Evolutionary conservation across 2,888 invertebrate species (phyloP).

Genomic region (Chrysomela aeneicollis): DNA sequence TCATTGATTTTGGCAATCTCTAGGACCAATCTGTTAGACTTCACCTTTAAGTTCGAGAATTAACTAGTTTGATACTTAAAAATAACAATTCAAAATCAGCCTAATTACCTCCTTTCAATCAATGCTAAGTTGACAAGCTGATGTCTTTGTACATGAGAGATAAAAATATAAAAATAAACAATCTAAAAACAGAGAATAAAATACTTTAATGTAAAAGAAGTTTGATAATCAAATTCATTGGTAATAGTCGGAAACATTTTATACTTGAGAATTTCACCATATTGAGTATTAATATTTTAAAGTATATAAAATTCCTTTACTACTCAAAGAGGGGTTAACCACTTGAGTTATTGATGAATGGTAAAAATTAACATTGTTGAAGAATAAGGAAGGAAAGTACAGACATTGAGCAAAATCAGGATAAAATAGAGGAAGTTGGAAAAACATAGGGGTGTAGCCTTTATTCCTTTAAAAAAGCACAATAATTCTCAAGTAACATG

Average conservation of each 20-base stretch:
- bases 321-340: too few relatives aligned
- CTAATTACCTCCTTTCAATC: constrained; percentile 11
- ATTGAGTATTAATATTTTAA: neutral
- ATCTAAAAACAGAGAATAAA: constrained; percentile 27
- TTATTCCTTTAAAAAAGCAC: too few relatives aligned
- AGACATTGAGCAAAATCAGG: too few relatives aligned
- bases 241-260: neutral
- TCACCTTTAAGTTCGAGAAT: constrained; percentile 8
- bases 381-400: too few relatives aligned
- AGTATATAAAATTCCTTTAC: neutral
- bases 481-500: too few relatives aligned
- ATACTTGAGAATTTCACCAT: neutral
- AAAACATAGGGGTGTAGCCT: too few relatives aligned
- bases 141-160: constrained; percentile 43
- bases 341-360: too few relatives aligned
- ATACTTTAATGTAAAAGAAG: neutral
- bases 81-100: constrained; percentile 21
- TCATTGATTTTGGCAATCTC: constrained; percentile 22
- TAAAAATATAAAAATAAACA: constrained; percentile 41
- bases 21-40: constrained; percentile 14
- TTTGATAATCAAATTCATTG: constrained; percentile 6
- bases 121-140: too few relatives aligned
- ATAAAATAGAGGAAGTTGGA: too few relatives aligned
- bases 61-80: constrained; percentile 12
- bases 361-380: too few relatives aligned